Conservation (phyloP, 1,140 invertebrate species). For the Bombus consobrinus region DNA sequence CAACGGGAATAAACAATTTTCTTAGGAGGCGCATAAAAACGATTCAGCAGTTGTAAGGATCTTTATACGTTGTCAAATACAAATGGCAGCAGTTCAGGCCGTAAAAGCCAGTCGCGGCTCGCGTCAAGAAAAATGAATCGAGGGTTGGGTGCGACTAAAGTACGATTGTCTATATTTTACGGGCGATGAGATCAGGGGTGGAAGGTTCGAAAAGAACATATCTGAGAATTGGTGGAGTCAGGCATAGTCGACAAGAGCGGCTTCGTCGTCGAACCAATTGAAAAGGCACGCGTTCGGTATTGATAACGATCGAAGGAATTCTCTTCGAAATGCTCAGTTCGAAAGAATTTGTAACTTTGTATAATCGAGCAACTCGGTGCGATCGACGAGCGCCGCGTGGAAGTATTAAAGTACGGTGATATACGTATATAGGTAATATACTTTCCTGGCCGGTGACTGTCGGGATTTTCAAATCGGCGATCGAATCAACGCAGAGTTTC, state of each 20-base stretch:
- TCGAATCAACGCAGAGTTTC: constrained; percentile 44
- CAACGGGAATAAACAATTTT: neutral
- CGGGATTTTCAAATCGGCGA: constrained; percentile 39
- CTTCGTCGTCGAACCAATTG: neutral
- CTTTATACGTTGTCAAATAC: neutral
- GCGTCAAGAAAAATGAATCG: constrained; percentile 21
- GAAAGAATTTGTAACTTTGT: constrained; percentile 52
- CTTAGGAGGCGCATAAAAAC: neutral
- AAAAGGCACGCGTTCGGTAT: neutral
- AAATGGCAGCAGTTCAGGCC: neutral
- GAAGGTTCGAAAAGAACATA: constrained; percentile 17
- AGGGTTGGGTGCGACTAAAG: neutral
- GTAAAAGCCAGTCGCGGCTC: neutral
- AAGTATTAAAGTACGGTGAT: constrained; percentile 45
- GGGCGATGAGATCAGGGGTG: too few relatives aligned
- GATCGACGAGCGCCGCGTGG: neutral
- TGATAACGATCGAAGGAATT: neutral
- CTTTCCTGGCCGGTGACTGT: constrained; percentile 15
- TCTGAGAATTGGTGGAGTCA: neutral
- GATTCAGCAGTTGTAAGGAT: neutral
- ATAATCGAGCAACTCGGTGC: constrained; percentile 15
- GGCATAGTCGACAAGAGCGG: neutral
- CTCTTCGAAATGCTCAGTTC: neutral
- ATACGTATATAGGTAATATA: constrained; percentile 34
- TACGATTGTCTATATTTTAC: constrained; percentile 34